A percentile compares a stretch with the other conserved stretches of the same genome.
Evolutionary conservation across 1,140 invertebrate species (phyloP).

Genomic region (Cydia fagiglandana): DNA sequence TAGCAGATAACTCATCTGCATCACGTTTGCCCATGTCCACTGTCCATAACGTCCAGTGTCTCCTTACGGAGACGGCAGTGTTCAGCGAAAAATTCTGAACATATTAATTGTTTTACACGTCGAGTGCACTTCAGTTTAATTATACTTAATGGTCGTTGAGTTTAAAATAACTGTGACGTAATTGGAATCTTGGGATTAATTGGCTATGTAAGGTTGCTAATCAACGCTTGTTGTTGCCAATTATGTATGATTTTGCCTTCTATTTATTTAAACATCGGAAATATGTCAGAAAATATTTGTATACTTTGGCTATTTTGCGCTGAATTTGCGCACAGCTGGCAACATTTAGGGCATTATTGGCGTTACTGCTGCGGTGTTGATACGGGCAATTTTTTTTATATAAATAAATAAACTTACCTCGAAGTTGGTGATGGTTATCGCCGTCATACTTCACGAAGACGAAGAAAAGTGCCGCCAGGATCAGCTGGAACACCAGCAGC

Average conservation of each 20-base stretch:
- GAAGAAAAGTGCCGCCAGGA: conserved; percentile 59
- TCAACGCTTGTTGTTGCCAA: too few species aligned
- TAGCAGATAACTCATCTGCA: too few species aligned
- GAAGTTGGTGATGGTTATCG: conserved; percentile 43
- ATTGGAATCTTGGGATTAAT: background rate
- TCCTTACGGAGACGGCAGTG: background rate
- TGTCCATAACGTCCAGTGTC: background rate
- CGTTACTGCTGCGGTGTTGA: too few species aligned
- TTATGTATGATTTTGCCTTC: too few species aligned
- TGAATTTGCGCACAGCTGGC: too few species aligned
- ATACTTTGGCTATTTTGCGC: too few species aligned
- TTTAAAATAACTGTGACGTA: conserved; percentile 19
- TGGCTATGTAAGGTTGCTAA: background rate
- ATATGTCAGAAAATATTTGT: too few species aligned
- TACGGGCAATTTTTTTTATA: too few species aligned
- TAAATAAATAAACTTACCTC: conserved; percentile 44
- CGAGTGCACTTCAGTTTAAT: conserved; percentile 3
- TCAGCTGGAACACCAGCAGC: conserved; percentile 57
- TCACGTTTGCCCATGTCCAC: background rate
- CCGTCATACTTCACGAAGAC: conserved; percentile 58
- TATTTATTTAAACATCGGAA: too few species aligned
- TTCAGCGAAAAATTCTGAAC: conserved; percentile 2
- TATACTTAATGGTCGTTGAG: conserved; percentile 1
- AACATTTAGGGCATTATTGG: too few species aligned
- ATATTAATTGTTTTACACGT: conserved; percentile 16